These are phyloP conservation scores for Watsonalla binaria DNA, from an alignment of 2,888 invertebrate genomes.

Conservation along the genomic window DNA sequence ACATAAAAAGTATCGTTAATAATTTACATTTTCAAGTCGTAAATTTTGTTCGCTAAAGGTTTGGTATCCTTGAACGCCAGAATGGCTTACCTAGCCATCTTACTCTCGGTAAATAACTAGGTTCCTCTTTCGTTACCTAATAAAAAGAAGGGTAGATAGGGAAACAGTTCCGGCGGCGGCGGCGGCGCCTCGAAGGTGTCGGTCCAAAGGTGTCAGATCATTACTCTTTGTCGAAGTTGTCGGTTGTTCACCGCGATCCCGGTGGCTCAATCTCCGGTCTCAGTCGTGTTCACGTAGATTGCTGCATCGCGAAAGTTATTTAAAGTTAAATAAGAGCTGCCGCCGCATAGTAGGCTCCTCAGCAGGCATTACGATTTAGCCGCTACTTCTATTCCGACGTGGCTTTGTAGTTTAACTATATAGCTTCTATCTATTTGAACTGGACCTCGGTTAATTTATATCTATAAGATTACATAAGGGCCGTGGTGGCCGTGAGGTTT, in stretches of 20 bases:
- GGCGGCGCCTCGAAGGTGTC: conserved; percentile 19
- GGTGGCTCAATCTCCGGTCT: conserved; percentile 47
- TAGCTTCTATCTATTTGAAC: too few relatives aligned
- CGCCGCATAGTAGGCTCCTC: conserved; percentile 13
- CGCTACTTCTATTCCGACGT: too few relatives aligned
- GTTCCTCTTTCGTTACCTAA: not conserved
- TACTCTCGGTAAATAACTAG: not conserved
- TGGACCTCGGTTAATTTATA: too few relatives aligned
- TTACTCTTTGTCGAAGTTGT: conserved; percentile 58
- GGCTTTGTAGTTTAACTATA: too few relatives aligned
- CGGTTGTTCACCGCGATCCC: conserved; percentile 34
- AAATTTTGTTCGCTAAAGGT: too few relatives aligned
- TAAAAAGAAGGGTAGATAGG: not conserved
- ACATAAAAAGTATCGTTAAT: too few relatives aligned
- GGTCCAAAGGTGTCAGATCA: conserved; percentile 33
- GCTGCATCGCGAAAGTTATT: conserved; percentile 45
- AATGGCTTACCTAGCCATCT: not conserved
- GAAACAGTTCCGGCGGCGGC: conserved; percentile 2
- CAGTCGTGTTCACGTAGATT: conserved; percentile 29
- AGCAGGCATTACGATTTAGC: not conserved
- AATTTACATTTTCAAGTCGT: too few relatives aligned
- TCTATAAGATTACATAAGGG: too few relatives aligned
- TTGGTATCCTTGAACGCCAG: too few relatives aligned
- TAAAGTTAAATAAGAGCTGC: conserved; percentile 52
- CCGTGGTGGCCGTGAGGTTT: too few relatives aligned